Evolutionary conservation across 2,113 vertebrate species (phyloP).

Genomic region (Mesitornis unicolor): DNA sequence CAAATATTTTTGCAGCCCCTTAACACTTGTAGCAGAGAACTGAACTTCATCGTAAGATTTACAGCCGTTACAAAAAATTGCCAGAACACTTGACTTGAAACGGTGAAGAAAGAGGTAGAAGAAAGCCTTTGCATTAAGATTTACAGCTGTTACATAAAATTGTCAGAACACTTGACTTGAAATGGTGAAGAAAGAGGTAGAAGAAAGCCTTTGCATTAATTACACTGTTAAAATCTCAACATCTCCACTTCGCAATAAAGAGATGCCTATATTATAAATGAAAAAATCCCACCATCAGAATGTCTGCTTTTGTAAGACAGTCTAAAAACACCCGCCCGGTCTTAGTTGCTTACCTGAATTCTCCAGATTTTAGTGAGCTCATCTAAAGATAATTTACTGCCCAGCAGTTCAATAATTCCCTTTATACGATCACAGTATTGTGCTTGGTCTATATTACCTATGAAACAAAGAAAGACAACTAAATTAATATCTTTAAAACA

Average conservation of each 20-base stretch:
- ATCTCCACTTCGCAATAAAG: neutral
- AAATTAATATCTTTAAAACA: neutral
- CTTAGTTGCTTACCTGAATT: constrained; percentile 86
- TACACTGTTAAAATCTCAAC: neutral
- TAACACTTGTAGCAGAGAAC: neutral
- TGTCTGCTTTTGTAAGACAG: neutral
- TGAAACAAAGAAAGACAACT: constrained; percentile 9
- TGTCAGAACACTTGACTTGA: neutral
- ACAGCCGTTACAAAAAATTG: neutral
- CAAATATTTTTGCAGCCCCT: neutral
- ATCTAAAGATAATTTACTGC: constrained; percentile 96
- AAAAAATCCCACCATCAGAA: neutral
- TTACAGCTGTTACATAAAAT: neutral
- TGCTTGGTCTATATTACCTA: constrained; percentile 98
- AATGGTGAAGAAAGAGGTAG: neutral
- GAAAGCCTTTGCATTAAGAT: neutral
- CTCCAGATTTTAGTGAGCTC: constrained; percentile 98
- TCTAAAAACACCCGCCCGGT: neutral
- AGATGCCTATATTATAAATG: neutral
- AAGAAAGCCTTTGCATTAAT: neutral
- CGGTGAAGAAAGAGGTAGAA: neutral
- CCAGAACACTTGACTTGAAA: neutral
- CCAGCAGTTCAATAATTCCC: constrained; percentile 97
- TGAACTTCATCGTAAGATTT: neutral
- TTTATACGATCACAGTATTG: constrained; percentile 99